Percentiles rank a stretch among this genome's conserved stretches.
phyloP scores from a whole-genome alignment of 2,113 vertebrate species.

The Zeus faber region DNA sequence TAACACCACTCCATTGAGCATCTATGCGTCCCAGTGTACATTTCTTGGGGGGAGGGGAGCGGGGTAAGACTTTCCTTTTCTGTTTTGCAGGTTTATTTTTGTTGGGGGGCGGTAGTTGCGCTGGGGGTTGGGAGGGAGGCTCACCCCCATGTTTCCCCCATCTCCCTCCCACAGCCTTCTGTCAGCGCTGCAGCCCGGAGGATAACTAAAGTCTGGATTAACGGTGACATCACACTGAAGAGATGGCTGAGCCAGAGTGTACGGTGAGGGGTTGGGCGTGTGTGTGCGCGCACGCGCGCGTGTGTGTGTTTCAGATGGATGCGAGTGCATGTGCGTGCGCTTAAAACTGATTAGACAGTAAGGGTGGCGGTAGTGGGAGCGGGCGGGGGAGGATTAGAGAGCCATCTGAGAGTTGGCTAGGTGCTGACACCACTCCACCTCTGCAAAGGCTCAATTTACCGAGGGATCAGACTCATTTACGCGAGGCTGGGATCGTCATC shows the following conservation, averaged over 20 bases:
- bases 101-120: slow-evolving; percentile 37
- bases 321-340: slow-evolving; percentile 48
- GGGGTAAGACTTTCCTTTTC: slow-evolving; percentile 20
- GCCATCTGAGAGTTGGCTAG: slow-evolving; percentile 73
- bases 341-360: slow-evolving; percentile 75
- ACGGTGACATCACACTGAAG: slow-evolving; percentile 66
- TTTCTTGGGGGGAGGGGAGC: slow-evolving; percentile 13
- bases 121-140: slow-evolving; percentile 57
- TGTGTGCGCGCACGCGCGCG: slow-evolving; percentile 16
- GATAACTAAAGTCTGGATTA: slow-evolving; percentile 75
- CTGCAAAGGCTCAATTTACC: slow-evolving; percentile 74
- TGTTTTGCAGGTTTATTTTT: slow-evolving; percentile 17
- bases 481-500: slow-evolving; percentile 74
- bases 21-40: slow-evolving; percentile 28
- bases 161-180: slow-evolving; percentile 50
- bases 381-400: slow-evolving; percentile 72
- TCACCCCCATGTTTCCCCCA: slow-evolving; percentile 6
- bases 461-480: slow-evolving; percentile 78
- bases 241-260: slow-evolving; percentile 66
- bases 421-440: slow-evolving; percentile 79
- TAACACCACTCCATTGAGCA: slow-evolving; percentile 28
- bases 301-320: slow-evolving; percentile 14
- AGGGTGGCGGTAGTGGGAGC: slow-evolving; percentile 62
- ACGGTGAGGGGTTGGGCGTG: slow-evolving; percentile 49
- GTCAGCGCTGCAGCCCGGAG: slow-evolving; percentile 65